phyloP scores from a whole-genome alignment of 2,888 invertebrate species.

The Melinaea marsaeus region DNA sequence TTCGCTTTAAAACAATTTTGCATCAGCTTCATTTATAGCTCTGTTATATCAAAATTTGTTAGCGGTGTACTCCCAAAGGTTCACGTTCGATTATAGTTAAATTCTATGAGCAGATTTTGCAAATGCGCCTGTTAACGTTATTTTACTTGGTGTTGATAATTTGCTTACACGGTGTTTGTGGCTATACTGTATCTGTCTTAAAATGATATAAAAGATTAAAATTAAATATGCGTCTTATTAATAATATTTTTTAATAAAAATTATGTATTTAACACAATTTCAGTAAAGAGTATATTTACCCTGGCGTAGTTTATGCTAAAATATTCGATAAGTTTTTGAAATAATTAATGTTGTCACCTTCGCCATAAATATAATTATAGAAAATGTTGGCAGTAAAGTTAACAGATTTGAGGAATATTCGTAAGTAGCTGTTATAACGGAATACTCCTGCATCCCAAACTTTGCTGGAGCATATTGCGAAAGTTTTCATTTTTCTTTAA shows the following conservation, averaged over 20 bases:
- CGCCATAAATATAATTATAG: slow-evolving; percentile 7
- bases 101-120: slow-evolving; percentile 43
- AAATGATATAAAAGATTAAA: too few relatives aligned
- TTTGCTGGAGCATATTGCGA: slow-evolving; percentile 60
- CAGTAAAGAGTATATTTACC: too few relatives aligned
- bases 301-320: too few relatives aligned
- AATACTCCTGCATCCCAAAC: slow-evolving; percentile 54
- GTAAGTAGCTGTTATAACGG: slow-evolving; percentile 45
- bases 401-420: slow-evolving; percentile 17
- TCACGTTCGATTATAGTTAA: slow-evolving; percentile 43
- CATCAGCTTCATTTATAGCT: slow-evolving; percentile 31
- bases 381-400: slow-evolving; percentile 13
- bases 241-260: too few relatives aligned
- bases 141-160: not conserved
- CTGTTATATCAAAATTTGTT: slow-evolving; percentile 38
- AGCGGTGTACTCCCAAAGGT: slow-evolving; percentile 30
- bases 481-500: slow-evolving; percentile 73
- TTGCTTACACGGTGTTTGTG: not conserved
- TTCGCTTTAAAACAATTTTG: too few relatives aligned
- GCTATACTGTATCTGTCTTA: not conserved
- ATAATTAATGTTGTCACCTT: slow-evolving; percentile 1
- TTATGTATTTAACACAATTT: too few relatives aligned
- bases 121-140: not conserved
- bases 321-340: not conserved
- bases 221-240: too few relatives aligned